phyloP scores from a whole-genome alignment of 2,888 invertebrate species.

The Tillus elongatus region DNA sequence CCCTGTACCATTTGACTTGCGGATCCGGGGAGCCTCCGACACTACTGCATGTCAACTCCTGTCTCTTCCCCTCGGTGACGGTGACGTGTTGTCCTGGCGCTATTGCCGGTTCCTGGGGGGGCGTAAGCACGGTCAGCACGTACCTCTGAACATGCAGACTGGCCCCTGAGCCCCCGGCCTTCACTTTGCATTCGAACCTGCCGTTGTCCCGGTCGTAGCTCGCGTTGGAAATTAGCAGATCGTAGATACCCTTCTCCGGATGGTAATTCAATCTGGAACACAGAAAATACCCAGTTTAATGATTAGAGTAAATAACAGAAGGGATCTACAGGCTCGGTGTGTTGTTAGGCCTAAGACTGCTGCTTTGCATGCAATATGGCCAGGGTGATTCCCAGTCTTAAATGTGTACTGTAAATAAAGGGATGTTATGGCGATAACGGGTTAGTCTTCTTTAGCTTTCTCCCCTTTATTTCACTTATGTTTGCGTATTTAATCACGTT shows the following conservation, averaged over 20 bases:
- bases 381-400: too few relatives aligned
- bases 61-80: conserved; percentile 71
- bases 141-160: conserved; percentile 78
- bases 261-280: conserved; percentile 63
- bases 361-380: too few relatives aligned
- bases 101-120: conserved; percentile 72
- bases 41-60: conserved; percentile 72
- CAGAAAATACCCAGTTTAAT: conserved; percentile 17
- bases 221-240: conserved; percentile 79
- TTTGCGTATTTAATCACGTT: too few relatives aligned
- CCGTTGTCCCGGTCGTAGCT: conserved; percentile 88
- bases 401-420: too few relatives aligned
- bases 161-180: conserved; percentile 72
- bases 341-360: too few relatives aligned
- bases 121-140: conserved; percentile 75
- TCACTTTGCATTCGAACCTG: conserved; percentile 82
- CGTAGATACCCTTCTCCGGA: conserved; percentile 75
- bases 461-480: too few relatives aligned
- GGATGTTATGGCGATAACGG: too few relatives aligned
- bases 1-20: conserved; percentile 75
- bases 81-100: conserved; percentile 66
- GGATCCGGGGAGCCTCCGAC: conserved; percentile 88
- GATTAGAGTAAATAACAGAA: conserved; percentile 12
- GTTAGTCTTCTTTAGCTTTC: too few relatives aligned
- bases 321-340: too few relatives aligned